Evolutionary conservation across 2,113 vertebrate species (phyloP), one percentile per base, ranked within the genome.

Genomic region (Petaurus breviceps): DNA sequence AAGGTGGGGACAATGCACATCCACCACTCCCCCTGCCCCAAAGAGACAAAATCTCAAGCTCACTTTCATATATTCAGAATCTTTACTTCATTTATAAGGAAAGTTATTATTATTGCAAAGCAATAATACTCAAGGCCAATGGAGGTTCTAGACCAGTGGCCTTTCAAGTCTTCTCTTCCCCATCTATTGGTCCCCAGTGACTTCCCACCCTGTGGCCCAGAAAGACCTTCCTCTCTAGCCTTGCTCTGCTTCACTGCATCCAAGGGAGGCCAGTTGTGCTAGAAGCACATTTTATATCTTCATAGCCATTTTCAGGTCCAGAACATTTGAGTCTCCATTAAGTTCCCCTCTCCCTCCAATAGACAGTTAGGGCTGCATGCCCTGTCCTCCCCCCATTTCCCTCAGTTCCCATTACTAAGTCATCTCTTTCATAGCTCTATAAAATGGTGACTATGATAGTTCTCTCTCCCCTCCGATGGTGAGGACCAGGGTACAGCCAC

Each of bases 281-380:
- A 57, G 84, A 46, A 91, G 94, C 52, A 19, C 92, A 91, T 54
- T 24, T 14, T 53, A 91, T 37, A 94, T 94, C 95, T 0, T 0
- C 95, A 61, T 77, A 93, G 54, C 28, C 89, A 84, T 97, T 51
- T 51, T 94, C 0, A 55, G 92, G 92, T 54, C 90, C 84, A 11
- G 50, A 97, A 92, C 55, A 92, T 77, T 46, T 91, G 55, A 53
- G 49, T 84, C 94, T 94, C 95, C 92, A 92, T 96, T 93, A 97
- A 98, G 54, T 61, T 11, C 9, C 51, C 16, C 3, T 51, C 23
- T 90, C n/a, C 92, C 43, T 95, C 51, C 96, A 68, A 50, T 49
- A 93, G 57, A 91, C 96, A 93, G 93, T 0, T 43, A 50, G 54
- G 43, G 50, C 91, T 84, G 49, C 52, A 37, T 2, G 0, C 19